Conservation (phyloP, 2,113 vertebrate genomes). For the Dasyprocta punctata region DNA sequence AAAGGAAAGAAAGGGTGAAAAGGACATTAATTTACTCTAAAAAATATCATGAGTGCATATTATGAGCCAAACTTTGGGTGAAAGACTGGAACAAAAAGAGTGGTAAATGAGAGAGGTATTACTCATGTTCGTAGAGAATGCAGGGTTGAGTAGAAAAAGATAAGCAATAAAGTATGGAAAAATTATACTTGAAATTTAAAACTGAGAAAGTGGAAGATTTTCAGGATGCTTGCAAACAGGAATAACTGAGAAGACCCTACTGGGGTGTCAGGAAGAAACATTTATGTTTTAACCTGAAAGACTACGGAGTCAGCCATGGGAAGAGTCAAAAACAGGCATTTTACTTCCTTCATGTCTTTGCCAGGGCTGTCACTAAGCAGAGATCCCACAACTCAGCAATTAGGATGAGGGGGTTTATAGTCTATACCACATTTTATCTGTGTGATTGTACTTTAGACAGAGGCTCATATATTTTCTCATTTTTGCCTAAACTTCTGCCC, state of each 20-base stretch:
- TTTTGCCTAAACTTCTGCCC: background rate
- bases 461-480: background rate
- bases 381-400: background rate
- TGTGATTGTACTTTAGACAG: background rate
- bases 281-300: background rate
- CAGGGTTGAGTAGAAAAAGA: background rate
- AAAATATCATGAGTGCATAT: conserved; percentile 33
- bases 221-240: background rate
- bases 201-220: background rate
- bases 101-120: background rate
- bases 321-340: background rate
- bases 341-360: background rate
- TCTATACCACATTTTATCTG: background rate
- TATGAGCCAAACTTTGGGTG: background rate
- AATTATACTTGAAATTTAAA: background rate
- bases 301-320: background rate
- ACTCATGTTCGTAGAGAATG: background rate
- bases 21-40: background rate
- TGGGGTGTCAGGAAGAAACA: background rate
- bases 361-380: background rate
- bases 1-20: conserved; percentile 25
- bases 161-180: background rate
- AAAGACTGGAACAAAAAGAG: background rate
- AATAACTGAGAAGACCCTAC: background rate
- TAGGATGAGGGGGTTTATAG: background rate